A percentile compares a stretch with the other conserved stretches of the same genome.
Evolutionary conservation across 2,888 invertebrate genomes (phyloP).

Genomic region (Mimumesa dahlbomi): DNA sequence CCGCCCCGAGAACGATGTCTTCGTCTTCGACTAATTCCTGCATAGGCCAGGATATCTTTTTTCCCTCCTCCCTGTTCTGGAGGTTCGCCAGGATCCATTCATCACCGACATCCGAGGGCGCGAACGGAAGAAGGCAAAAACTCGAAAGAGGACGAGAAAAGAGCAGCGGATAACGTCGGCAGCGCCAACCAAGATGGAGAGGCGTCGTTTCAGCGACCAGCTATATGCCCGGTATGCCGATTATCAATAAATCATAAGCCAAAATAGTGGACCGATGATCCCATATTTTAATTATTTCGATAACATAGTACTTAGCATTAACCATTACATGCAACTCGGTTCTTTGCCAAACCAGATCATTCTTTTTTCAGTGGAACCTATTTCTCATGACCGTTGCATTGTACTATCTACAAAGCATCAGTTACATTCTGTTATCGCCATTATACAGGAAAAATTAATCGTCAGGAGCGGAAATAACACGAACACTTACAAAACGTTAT

Average conservation of each 20-base stretch:
- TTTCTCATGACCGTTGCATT: too few relatives aligned
- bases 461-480: too few relatives aligned
- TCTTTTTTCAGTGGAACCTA: too few relatives aligned
- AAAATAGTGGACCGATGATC: constrained; percentile 32
- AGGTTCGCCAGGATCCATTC: constrained; percentile 67
- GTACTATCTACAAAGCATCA: too few relatives aligned
- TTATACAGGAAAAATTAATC: too few relatives aligned
- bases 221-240: constrained; percentile 43
- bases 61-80: constrained; percentile 56
- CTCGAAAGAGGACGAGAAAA: constrained; percentile 53
- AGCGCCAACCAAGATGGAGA: constrained; percentile 53
- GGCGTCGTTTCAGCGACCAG: constrained; percentile 56
- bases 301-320: not conserved
- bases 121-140: constrained; percentile 62
- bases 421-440: too few relatives aligned
- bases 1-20: constrained; percentile 49
- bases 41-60: constrained; percentile 63
- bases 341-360: too few relatives aligned
- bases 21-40: constrained; percentile 66
- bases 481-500: too few relatives aligned
- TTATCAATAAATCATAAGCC: constrained; percentile 48
- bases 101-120: constrained; percentile 65
- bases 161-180: constrained; percentile 49
- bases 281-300: not conserved
- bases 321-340: too few relatives aligned